A percentile compares a stretch with the other conserved stretches of the same genome.
Evolutionary conservation across 1,140 invertebrate species (phyloP).

Genomic region (Daktulosphaira vitifoliae): DNA sequence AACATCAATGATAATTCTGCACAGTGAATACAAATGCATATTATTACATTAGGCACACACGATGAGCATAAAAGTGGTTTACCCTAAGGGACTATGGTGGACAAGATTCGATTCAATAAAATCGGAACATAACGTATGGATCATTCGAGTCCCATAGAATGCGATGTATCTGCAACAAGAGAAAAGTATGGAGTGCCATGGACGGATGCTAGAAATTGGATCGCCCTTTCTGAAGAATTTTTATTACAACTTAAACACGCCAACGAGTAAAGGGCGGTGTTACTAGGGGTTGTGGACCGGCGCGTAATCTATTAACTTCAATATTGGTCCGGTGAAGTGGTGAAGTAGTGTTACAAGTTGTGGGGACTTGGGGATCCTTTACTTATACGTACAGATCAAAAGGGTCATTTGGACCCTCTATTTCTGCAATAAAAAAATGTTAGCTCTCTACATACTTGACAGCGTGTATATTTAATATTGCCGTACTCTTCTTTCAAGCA

Average conservation of each 20-base stretch:
- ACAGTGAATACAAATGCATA: too few relatives aligned
- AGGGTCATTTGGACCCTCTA: conserved; percentile 8
- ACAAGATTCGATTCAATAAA: too few relatives aligned
- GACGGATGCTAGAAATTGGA: neutral
- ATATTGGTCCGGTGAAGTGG: neutral
- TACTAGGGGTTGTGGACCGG: neutral
- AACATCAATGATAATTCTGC: too few relatives aligned
- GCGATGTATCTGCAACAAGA: too few relatives aligned
- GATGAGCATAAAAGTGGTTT: too few relatives aligned
- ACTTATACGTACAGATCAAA: conserved; percentile 10
- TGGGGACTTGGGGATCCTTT: neutral
- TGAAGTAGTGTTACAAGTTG: neutral
- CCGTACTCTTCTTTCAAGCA: neutral
- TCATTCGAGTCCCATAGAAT: too few relatives aligned
- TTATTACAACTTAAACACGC: conserved; percentile 29
- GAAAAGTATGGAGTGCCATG: too few relatives aligned
- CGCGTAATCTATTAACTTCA: conserved; percentile 31
- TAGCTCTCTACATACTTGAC: neutral
- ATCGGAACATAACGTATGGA: too few relatives aligned
- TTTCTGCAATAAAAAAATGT: conserved; percentile 31
- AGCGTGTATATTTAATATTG: conserved; percentile 7
- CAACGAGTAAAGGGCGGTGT: too few relatives aligned
- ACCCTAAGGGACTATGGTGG: too few relatives aligned
- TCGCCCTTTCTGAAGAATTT: conserved; percentile 24
- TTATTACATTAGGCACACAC: too few relatives aligned